Evolutionary conservation across 37 sponge, comb jelly and placozoan species (phyloP).

Genomic region (Aplysina aerophoba): DNA sequence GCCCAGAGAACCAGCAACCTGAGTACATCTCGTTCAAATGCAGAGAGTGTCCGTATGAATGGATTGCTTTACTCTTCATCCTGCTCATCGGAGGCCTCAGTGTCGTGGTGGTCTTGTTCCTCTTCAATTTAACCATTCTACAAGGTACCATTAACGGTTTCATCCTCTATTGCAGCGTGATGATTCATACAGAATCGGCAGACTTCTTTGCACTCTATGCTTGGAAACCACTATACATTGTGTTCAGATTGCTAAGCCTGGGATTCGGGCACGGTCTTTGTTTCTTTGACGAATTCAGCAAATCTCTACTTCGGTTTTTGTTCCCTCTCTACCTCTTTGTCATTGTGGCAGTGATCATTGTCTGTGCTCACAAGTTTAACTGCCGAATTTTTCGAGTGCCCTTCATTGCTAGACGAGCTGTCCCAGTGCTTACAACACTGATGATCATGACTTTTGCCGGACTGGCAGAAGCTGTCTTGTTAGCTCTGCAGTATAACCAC

Average conservation of each 20-base stretch:
- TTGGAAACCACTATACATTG: background rate
- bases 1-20: background rate
- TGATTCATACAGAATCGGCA: background rate
- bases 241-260: background rate
- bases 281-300: background rate
- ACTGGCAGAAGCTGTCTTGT: background rate
- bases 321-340: constrained; percentile 37
- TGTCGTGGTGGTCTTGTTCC: background rate
- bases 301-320: background rate
- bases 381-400: background rate
- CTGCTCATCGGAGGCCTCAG: background rate
- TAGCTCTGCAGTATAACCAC: background rate
- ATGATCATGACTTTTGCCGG: constrained; percentile 18
- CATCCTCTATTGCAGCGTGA: background rate
- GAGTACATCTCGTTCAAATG: background rate
- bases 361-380: background rate
- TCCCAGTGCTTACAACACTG: constrained; percentile 38
- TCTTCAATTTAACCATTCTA: background rate
- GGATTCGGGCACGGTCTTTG: background rate
- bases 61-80: background rate
- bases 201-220: background rate
- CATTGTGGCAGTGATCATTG: constrained; percentile 26
- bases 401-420: background rate
- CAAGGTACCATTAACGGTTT: background rate
- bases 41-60: background rate